A percentile compares a stretch with the other conserved stretches of the same genome.
phyloP scores from a whole-genome alignment of 2,113 vertebrate species.

The Phalacrocorax aristotelis region DNA sequence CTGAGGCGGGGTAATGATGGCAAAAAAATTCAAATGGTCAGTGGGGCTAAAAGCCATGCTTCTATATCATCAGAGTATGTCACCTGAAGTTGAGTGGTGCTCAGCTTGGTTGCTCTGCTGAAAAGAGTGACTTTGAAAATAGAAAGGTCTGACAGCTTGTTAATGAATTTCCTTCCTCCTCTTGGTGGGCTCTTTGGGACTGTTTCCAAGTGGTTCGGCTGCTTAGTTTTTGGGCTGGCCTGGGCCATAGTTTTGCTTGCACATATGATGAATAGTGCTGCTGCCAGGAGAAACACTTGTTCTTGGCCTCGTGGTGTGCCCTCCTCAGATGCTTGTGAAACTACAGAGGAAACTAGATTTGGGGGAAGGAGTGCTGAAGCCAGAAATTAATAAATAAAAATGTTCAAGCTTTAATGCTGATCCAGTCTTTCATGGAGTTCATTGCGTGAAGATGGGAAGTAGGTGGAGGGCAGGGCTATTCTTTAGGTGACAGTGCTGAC shows the following conservation, averaged over 20 bases:
- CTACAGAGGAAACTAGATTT: neutral
- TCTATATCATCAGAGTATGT: fast-evolving
- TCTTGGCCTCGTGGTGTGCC: neutral
- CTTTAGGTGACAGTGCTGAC: neutral
- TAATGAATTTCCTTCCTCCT: neutral
- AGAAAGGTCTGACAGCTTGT: neutral
- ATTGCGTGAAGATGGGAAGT: neutral
- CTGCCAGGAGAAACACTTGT: neutral
- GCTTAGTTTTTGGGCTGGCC: neutral
- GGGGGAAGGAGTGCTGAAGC: neutral
- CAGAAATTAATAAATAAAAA: neutral
- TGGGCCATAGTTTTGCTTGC: neutral
- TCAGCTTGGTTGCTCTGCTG: neutral
- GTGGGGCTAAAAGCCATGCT: neutral
- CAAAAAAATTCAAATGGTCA: neutral
- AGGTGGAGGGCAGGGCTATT: neutral
- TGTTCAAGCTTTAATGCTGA: neutral
- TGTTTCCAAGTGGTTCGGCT: neutral
- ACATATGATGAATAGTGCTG: neutral
- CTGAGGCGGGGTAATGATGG: neutral
- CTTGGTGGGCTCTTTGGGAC: neutral
- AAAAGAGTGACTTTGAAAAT: neutral
- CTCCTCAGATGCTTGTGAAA: neutral
- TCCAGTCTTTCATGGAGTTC: neutral
- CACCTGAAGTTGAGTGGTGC: neutral